Evolutionary conservation across 2,113 vertebrate genomes (phyloP).

Genomic region (Columba livia): DNA sequence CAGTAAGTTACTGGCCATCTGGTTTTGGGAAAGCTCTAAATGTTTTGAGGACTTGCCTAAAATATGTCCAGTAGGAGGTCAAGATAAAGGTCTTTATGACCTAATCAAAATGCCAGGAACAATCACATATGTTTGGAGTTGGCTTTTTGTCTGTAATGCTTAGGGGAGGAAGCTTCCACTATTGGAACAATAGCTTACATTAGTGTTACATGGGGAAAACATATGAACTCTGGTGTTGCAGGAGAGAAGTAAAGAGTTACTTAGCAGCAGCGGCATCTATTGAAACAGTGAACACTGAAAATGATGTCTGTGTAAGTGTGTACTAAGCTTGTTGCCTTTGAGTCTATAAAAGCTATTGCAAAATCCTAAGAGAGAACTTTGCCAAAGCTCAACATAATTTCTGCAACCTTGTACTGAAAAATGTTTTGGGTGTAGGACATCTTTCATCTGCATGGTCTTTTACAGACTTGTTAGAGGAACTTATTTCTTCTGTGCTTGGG

Average conservation of each 20-base stretch:
- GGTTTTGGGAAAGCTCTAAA: neutral
- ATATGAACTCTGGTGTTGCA: fast-evolving
- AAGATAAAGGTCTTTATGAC: neutral
- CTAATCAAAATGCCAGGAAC: neutral
- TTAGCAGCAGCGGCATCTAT: neutral
- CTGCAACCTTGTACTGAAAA: neutral
- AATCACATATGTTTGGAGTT: neutral
- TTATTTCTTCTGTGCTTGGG: neutral
- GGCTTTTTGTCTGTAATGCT: neutral
- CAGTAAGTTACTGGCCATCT: neutral
- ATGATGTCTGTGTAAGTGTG: neutral
- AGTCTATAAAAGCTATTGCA: neutral
- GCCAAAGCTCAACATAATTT: neutral
- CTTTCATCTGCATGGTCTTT: neutral
- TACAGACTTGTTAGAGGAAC: neutral
- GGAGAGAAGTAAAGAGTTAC: neutral
- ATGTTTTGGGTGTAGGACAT: neutral
- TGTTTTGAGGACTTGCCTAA: neutral
- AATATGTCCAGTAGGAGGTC: neutral
- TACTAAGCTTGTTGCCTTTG: neutral
- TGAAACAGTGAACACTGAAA: neutral
- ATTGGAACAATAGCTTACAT: neutral
- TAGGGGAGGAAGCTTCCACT: neutral
- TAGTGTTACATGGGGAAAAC: fast-evolving
- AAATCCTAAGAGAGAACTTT: neutral